Conservation (phyloP, 2,113 vertebrate species). For the Acanthisitta chloris region DNA sequence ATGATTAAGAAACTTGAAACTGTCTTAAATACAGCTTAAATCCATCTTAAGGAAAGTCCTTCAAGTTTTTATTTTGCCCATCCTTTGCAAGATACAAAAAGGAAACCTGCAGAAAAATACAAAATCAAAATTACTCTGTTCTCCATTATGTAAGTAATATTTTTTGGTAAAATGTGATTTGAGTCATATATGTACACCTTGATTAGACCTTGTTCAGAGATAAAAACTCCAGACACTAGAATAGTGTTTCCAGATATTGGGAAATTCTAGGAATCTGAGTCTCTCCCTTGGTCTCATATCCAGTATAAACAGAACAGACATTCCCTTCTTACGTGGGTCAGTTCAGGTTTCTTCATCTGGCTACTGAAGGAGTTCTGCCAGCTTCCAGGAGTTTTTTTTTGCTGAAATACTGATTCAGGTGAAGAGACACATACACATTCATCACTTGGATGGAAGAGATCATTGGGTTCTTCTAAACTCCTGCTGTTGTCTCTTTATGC, state of each 20-base stretch:
- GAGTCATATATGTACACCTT: rapidly evolving
- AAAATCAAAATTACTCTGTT: background rate
- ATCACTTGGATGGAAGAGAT: background rate
- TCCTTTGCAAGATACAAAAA: background rate
- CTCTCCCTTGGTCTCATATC: background rate
- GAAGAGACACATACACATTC: background rate
- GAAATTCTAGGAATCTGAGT: background rate
- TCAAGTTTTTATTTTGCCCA: background rate
- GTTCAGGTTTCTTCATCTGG: background rate
- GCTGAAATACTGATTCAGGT: background rate
- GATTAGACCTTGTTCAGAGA: background rate
- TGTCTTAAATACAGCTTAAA: background rate
- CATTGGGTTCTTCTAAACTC: background rate
- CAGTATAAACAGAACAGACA: background rate
- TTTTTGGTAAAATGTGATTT: background rate
- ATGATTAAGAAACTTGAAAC: background rate
- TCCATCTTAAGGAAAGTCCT: background rate
- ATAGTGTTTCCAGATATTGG: background rate
- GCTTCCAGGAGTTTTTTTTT: background rate
- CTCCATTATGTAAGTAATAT: background rate
- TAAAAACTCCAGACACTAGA: background rate
- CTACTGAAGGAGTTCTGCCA: background rate
- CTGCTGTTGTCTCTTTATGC: background rate
- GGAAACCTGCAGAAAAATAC: background rate
- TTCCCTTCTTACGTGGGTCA: background rate